Evolutionary conservation across 2,113 vertebrate species (phyloP), one percentile per base, ranked within the genome.

Genomic region (Montifringilla adamsi): DNA sequence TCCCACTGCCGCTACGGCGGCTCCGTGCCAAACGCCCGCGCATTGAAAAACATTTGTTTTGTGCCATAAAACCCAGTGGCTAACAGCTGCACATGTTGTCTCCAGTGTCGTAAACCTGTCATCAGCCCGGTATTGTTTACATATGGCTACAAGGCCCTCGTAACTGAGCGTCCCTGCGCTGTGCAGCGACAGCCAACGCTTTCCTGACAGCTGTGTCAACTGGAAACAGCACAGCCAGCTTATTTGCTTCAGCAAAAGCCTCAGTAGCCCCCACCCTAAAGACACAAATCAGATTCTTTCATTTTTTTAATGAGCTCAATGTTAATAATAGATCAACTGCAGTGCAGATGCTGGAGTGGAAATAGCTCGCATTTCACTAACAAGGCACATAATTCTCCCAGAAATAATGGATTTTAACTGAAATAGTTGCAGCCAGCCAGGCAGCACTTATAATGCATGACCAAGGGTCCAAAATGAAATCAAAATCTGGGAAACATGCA

Each of bases 241-340:
- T 96, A 94, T 98, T 97, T 97, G 85, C 94, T 97, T 97, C 94
- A 63, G 62, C 74, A 86, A 86, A 96, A 74, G 43, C 84, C 70
- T 90, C 80, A n/a, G 39, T 87, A 94, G 58, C 46, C 59, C 69
- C 68, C 70, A 72, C 56, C 89, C 85, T 76, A 94, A 96, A 97
- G 96, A 97, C 89, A 97, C 95, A 97, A 97, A 97, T 98, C 97
- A 95, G 88, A 96, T 96, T 93, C 97, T 97, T 97, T 96, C 95
- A 94, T 89, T 96, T 93, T 94, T 95, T 87, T 96, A 98, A 98
- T 96, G 97, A 97, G 96, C 93, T 95, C 90, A 55, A 1, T 93
- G 96, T 98, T 98, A 98, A 98, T 98, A 97, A 98, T 97, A 98
- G 98, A 98, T 96, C 89, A 81, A 97, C 97, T 87, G 97, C 97